Conservation (phyloP, 1,140 invertebrate species). For the Drosophila lowei region DNA sequence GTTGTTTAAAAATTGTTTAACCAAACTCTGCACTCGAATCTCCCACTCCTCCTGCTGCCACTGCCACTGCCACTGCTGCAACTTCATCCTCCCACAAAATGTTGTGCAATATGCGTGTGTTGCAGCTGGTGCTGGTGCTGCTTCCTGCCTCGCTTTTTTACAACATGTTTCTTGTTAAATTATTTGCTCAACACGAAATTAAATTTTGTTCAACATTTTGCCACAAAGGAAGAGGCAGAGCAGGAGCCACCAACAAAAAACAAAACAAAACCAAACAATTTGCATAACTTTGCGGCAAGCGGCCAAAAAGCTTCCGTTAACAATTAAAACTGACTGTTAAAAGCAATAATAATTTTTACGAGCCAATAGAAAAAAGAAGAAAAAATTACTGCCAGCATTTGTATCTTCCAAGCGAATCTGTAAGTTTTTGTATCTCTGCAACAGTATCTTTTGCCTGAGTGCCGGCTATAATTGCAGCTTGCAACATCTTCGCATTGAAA, state of each 20-base stretch:
- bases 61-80: not conserved
- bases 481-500: slow-evolving; percentile 32
- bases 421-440: slow-evolving; percentile 22
- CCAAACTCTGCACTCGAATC: not conserved
- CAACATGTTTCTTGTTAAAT: slow-evolving; percentile 68
- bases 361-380: slow-evolving; percentile 40
- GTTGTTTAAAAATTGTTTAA: slow-evolving; percentile 38
- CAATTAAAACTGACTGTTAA: slow-evolving; percentile 54
- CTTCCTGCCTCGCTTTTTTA: slow-evolving; percentile 49
- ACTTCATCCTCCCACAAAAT: slow-evolving; percentile 53
- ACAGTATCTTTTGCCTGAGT: slow-evolving; percentile 2
- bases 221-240: slow-evolving; percentile 49
- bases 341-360: slow-evolving; percentile 30
- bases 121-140: slow-evolving; percentile 29
- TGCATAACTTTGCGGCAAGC: slow-evolving; percentile 45
- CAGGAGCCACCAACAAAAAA: slow-evolving; percentile 30
- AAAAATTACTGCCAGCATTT: slow-evolving; percentile 42
- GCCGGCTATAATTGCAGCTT: slow-evolving; percentile 34
- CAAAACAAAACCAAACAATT: too few relatives aligned
- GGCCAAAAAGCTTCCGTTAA: slow-evolving; percentile 57
- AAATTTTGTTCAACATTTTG: slow-evolving; percentile 66
- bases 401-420: too few relatives aligned
- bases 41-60: too few relatives aligned
- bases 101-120: slow-evolving; percentile 61
- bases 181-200: slow-evolving; percentile 69